These are phyloP conservation scores for Enteromius anoplus DNA, from an alignment of 2,797 vertebrate genomes.

Conservation along the genomic window DNA sequence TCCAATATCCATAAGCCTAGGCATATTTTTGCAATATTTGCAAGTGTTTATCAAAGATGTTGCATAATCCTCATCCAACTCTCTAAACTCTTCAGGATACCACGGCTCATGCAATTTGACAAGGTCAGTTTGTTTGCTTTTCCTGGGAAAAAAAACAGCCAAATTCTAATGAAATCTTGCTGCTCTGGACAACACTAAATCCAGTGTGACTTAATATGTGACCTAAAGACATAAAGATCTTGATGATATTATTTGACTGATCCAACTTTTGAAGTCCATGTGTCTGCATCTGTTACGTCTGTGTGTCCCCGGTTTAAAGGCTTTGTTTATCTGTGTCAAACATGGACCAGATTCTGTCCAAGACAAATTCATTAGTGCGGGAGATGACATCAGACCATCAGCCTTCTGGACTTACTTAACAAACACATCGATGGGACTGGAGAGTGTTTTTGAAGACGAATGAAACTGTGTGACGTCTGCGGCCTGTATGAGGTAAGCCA, in stretches of 20 bases:
- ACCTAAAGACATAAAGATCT: conserved; percentile 46
- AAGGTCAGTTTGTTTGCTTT: conserved; percentile 13
- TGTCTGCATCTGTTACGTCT: conserved; percentile 49
- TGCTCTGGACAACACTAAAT: background rate
- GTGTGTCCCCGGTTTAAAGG: conserved; percentile 20
- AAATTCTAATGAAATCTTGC: conserved; percentile 22
- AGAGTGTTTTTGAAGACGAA: conserved; percentile 68
- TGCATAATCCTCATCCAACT: conserved; percentile 33
- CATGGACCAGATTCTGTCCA: conserved; percentile 65
- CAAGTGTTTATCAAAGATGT: conserved; percentile 35
- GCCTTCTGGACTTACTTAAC: conserved; percentile 65
- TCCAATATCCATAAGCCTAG: background rate
- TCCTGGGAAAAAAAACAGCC: conserved; percentile 11
- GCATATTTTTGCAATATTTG: background rate
- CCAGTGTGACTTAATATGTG: conserved; percentile 25
- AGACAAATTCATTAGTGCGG: conserved; percentile 70
- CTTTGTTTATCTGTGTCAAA: conserved; percentile 63
- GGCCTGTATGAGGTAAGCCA: conserved; percentile 50
- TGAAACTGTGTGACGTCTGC: conserved; percentile 68
- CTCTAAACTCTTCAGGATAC: conserved; percentile 47
- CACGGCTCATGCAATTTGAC: background rate
- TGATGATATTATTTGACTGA: conserved; percentile 37
- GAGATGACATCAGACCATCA: conserved; percentile 73
- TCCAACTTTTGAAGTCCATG: conserved; percentile 44
- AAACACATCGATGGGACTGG: conserved; percentile 68